Evolutionary conservation across 2,888 invertebrate genomes (phyloP), one percentile per base, ranked within the genome.

Genomic region (Dichetophora obliterata): DNA sequence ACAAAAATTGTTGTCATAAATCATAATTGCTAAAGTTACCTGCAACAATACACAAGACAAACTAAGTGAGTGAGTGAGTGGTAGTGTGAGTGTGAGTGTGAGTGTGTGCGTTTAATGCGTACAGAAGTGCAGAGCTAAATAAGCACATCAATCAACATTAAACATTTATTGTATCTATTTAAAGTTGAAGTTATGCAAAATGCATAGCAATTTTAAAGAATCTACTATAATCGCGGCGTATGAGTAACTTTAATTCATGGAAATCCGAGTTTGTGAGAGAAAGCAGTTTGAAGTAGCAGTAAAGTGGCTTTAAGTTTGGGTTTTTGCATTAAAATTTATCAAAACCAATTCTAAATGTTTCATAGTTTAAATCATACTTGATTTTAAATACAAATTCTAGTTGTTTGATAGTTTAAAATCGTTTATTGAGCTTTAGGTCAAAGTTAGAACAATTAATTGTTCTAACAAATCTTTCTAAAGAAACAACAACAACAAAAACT

Each of bases 1-100:
- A 31, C 27, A n/a, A 63, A 31, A 66, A 66, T 54, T 48, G 37
- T 66, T 71, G 71, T 61, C 73, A 73, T 73, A 63, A 73, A 63
- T 73, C 63, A 73, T 73, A 63, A 73, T 63, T 65, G 50, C 63
- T 9, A 65, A 65, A 63, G 63, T 73, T 73, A 73, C 63, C 48
- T 59, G 57, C 57, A 50, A 24, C 27, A 48, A 50, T 48, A 48
- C 9, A 68, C 66, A 61, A 27, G 27, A 61, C 54, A 19, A 19
- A n/a, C 5, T 8, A 8, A 19, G 54, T 54, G 34, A 27, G 22
- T 61, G 61, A 24, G 54, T 61, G 61, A 27, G 31, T 19, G 61
- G 3, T 1, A 19, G 31, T 31, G 37, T 65, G 37, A n/a, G 34
- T n/a, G 24, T 65, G 4, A n/a, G 16, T 31, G 19, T 65, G 19